These are phyloP conservation scores for Clistopyga incitator DNA, from an alignment of 2,888 invertebrate genomes.

Conservation along the genomic window DNA sequence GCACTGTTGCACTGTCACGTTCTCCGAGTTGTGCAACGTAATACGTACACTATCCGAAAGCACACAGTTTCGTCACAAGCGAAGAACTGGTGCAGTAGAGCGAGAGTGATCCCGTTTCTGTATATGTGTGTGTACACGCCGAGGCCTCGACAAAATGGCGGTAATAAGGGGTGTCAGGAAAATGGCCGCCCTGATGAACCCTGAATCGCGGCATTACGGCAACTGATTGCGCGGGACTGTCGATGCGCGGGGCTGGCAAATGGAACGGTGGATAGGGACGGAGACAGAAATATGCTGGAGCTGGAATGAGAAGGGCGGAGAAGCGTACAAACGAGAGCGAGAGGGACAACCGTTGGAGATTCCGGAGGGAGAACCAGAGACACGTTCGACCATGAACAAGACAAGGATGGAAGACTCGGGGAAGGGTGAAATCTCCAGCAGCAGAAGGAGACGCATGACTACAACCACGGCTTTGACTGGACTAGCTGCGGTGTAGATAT, in stretches of 20 bases:
- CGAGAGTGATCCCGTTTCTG: conserved; percentile 13
- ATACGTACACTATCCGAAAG: conserved; percentile 48
- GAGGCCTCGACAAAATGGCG: conserved; percentile 78
- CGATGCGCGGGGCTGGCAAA: conserved; percentile 64
- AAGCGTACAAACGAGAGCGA: conserved; percentile 2
- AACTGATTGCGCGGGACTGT: conserved; percentile 80
- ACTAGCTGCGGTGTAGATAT: conserved; percentile 35
- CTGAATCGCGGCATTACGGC: conserved; percentile 81
- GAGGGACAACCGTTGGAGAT: conserved; percentile 4
- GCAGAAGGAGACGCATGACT: conserved; percentile 1
- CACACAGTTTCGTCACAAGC: conserved; percentile 36
- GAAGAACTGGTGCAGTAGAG: conserved; percentile 44
- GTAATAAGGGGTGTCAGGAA: conserved; percentile 82
- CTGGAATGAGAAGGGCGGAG: conserved; percentile 23
- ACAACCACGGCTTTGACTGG: conserved; percentile 16
- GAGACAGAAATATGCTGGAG: conserved; percentile 31
- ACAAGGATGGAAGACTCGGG: neutral
- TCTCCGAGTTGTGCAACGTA: conserved; percentile 43
- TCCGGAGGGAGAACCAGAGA: neutral
- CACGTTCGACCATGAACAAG: conserved; percentile 14
- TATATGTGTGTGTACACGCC: conserved; percentile 34
- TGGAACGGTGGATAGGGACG: conserved; percentile 45
- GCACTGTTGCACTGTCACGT: conserved; percentile 52
- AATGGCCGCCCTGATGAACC: conserved; percentile 81
- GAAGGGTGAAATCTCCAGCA: conserved; percentile 17